Base-by-base conservation (phyloP, 2,888 invertebrate genomes). In the Vesta saturnalis region DNA sequence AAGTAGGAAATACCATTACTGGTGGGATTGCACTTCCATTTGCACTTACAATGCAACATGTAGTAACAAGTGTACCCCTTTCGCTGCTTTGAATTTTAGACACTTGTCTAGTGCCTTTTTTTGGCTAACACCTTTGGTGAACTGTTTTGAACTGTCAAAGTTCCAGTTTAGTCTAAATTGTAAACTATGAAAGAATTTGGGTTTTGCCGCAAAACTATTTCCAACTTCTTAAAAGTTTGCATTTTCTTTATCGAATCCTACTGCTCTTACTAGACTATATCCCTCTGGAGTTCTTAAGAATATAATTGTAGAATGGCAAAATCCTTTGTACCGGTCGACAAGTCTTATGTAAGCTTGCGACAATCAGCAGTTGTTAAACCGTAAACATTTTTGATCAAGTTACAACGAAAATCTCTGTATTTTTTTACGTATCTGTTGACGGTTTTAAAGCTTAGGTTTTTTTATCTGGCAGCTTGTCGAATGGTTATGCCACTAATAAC, bases 41-140 rank as follows among this genome's bases (percentile, higher is more conserved):
- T 15, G 61, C 55, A 61, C 52, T 61, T 10, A 61, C 23, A 23
- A n/a, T 8, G 16, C 54, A 52, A 15, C 52, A 39, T 1, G 52
- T 12, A 1, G 60, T 54, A 19, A 61, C 39, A 18, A 54, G 19
- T 15, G 19, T 39, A 10, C 55, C 43, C 14, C 55, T n/a, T 39
- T 61, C 55, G 1, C 16, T 30, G 14, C 21, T 6, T 6, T 5
- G 5, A 10, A 5, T 6, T 30, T 30, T 30, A 10, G 5, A 6
- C 5, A 30, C 30, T 30, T 30, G 30, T 30, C 10, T 30, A 30
- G 10, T 30, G 10, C 30, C 30, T 30, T 30, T 30, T 30, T 30
- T 10, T 30, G n/a, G 30, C 30, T 10, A 30, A 5, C 5, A 30
- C 30, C 30, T 30, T 30, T 30, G 30, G 30, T 14, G 59, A 39